Evolutionary conservation across 2,113 vertebrate species (phyloP).

Genomic region (Tragelaphus imberbis): DNA sequence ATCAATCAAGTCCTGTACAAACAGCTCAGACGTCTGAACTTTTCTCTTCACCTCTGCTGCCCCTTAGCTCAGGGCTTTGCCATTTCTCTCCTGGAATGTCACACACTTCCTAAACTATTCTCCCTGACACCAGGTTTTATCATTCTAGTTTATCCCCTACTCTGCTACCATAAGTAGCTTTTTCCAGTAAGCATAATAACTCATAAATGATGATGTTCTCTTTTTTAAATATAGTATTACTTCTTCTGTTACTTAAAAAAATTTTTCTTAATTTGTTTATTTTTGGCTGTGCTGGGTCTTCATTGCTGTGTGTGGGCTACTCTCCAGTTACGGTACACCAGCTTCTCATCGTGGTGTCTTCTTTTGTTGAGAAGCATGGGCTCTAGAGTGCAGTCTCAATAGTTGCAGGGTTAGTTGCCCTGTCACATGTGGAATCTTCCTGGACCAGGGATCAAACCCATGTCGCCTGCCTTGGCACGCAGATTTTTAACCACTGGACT

Average conservation of each 20-base stretch:
- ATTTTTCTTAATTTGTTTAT: neutral
- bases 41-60: neutral
- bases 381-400: neutral
- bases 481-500: neutral
- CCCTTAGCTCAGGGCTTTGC: neutral
- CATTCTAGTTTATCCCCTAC: neutral
- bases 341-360: neutral
- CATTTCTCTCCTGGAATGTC: neutral
- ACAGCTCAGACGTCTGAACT: neutral
- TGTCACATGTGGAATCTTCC: neutral
- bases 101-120: neutral
- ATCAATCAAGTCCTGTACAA: neutral
- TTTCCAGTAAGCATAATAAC: neutral
- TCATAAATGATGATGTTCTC: neutral
- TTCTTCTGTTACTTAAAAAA: neutral
- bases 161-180: neutral
- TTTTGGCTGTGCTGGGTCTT: neutral
- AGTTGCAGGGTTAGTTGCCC: neutral
- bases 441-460: neutral
- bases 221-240: neutral
- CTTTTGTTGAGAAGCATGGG: neutral
- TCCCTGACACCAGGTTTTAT: neutral
- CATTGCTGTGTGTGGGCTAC: neutral
- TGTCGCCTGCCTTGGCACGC: neutral
- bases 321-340: neutral